These are phyloP conservation scores for Prinia subflava DNA, from an alignment of 2,113 vertebrate species.

Conservation along the genomic window DNA sequence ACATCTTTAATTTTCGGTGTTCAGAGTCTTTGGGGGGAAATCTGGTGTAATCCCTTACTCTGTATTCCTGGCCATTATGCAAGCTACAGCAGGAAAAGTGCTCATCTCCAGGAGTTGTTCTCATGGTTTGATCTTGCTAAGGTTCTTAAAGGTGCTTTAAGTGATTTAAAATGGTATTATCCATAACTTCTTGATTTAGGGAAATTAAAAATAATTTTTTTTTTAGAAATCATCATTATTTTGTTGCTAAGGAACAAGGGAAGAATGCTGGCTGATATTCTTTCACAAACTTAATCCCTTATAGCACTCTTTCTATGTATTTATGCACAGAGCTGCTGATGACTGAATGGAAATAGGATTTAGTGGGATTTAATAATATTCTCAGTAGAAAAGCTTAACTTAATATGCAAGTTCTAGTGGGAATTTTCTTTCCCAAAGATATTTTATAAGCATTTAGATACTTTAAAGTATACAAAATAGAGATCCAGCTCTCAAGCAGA, in stretches of 20 bases:
- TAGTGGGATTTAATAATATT: slow-evolving; percentile 54
- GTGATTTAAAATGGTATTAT: slow-evolving; percentile 3
- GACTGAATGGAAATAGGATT: slow-evolving; percentile 52
- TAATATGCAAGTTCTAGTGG: slow-evolving; percentile 37
- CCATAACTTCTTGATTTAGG: not conserved
- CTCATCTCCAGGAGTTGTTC: not conserved
- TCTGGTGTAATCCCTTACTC: not conserved
- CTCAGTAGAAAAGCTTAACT: slow-evolving; percentile 54
- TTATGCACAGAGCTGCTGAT: slow-evolving; percentile 28
- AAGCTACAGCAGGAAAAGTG: not conserved
- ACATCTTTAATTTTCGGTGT: not conserved
- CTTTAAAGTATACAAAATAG: slow-evolving; percentile 15
- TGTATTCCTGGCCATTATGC: not conserved
- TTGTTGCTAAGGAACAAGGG: slow-evolving; percentile 6
- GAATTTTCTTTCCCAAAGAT: slow-evolving; percentile 51
- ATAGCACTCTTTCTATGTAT: not conserved
- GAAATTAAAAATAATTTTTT: slow-evolving; percentile 1
- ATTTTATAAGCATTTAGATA: slow-evolving; percentile 38
- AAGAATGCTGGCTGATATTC: not conserved
- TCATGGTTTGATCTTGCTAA: not conserved
- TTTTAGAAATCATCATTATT: not conserved
- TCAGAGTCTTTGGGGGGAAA: not conserved
- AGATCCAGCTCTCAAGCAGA: not conserved
- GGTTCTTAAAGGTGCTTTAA: slow-evolving; percentile 35
- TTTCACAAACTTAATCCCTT: not conserved